These are phyloP conservation scores for Atlantisia rogersi DNA, from an alignment of 2,113 vertebrate genomes.

Conservation along the genomic window DNA sequence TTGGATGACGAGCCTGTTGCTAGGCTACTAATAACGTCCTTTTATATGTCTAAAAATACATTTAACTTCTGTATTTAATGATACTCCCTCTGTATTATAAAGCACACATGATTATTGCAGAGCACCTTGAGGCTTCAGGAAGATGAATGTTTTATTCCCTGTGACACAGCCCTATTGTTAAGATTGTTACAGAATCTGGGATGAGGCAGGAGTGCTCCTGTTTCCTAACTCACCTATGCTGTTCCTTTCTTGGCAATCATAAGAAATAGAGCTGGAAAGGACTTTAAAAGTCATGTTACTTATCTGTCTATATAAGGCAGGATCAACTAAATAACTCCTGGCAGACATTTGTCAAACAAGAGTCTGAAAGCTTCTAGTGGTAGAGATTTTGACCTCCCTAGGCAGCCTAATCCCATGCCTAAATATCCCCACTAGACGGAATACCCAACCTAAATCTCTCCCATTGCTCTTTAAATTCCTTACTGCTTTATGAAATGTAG, in stretches of 20 bases:
- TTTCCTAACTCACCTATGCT: neutral
- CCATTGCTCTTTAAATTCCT: neutral
- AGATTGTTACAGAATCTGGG: neutral
- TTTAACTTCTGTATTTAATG: constrained; percentile 28
- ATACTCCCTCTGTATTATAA: neutral
- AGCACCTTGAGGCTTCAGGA: neutral
- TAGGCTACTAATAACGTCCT: constrained; percentile 43
- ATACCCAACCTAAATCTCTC: neutral
- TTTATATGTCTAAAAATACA: constrained; percentile 53
- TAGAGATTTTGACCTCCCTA: neutral
- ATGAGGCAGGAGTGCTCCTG: neutral
- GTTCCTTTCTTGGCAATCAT: neutral
- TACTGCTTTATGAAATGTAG: neutral
- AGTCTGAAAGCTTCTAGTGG: neutral
- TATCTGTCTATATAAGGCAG: neutral
- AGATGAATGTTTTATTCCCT: neutral
- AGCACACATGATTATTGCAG: neutral
- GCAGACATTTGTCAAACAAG: constrained; percentile 15
- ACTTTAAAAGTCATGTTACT: neutral
- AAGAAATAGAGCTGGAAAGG: neutral
- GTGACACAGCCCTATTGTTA: neutral
- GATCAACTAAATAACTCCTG: neutral
- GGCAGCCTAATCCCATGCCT: neutral
- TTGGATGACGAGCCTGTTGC: constrained; percentile 48
- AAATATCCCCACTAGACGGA: neutral